Evolutionary conservation across 2,888 invertebrate genomes (phyloP).

Genomic region (Ernsta delagoae): DNA sequence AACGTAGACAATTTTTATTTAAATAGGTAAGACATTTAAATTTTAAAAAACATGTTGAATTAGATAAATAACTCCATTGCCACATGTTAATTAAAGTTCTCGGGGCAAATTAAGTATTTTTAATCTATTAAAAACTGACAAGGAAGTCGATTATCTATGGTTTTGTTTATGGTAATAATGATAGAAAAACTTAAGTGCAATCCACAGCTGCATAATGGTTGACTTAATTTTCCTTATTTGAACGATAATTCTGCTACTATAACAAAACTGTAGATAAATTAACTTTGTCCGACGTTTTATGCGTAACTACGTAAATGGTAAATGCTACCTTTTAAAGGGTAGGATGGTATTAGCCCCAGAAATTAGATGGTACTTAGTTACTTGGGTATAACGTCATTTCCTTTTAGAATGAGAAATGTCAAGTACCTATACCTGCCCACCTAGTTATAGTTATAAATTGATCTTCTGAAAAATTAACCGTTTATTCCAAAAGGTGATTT

Average conservation of each 20-base stretch:
- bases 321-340: too few relatives aligned
- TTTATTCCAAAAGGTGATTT: too few relatives aligned
- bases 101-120: constrained; percentile 17
- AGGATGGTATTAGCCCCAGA: too few relatives aligned
- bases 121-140: constrained; percentile 32
- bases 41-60: background rate
- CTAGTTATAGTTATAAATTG: too few relatives aligned
- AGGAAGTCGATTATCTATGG: constrained; percentile 32
- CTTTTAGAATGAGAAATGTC: too few relatives aligned
- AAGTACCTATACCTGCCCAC: too few relatives aligned
- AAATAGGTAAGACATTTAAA: too few relatives aligned
- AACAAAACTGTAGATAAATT: constrained; percentile 2
- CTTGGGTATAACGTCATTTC: too few relatives aligned
- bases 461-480: too few relatives aligned
- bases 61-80: background rate
- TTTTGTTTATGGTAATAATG: constrained; percentile 30
- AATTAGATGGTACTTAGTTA: too few relatives aligned
- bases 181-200: constrained; percentile 24
- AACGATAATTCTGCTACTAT: constrained; percentile 14
- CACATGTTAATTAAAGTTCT: constrained; percentile 2
- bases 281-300: background rate
- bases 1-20: too few relatives aligned
- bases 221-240: constrained; percentile 29
- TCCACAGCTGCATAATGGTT: constrained; percentile 20
- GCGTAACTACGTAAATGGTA: background rate